These are phyloP conservation scores for Sinonovacula constricta DNA, from an alignment of 1,140 invertebrate species.

Conservation along the genomic window DNA sequence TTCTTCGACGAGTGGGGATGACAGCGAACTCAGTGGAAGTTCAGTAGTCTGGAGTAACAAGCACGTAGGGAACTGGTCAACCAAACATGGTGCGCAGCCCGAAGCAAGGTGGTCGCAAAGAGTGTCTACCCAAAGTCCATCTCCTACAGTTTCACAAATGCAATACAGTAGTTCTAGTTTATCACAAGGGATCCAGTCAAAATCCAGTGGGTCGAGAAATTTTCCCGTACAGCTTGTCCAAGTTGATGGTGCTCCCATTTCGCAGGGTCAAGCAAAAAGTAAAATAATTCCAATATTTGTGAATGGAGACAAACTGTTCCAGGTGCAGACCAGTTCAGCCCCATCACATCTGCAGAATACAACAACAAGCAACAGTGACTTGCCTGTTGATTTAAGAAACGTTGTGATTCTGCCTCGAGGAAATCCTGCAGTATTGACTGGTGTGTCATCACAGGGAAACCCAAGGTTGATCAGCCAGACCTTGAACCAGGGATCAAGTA, in stretches of 20 bases:
- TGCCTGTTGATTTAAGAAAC: background rate
- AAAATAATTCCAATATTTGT: background rate
- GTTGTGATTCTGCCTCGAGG: background rate
- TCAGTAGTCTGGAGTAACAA: too few species aligned
- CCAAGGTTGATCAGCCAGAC: background rate
- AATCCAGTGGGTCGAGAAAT: too few species aligned
- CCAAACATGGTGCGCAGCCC: background rate
- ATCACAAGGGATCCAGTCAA: background rate
- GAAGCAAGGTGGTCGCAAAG: background rate
- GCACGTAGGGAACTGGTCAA: background rate
- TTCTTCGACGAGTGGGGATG: too few species aligned
- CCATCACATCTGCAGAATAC: background rate
- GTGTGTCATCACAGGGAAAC: background rate
- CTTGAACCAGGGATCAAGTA: background rate
- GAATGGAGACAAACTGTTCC: background rate
- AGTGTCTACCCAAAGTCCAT: background rate
- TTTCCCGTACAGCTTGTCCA: background rate
- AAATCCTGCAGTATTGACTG: background rate
- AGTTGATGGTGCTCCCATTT: background rate
- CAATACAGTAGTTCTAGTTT: background rate
- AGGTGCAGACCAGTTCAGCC: background rate
- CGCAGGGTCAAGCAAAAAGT: background rate
- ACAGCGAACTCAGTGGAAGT: too few species aligned
- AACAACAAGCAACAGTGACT: too few species aligned
- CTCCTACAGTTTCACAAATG: background rate